Percentiles rank a stretch among this genome's conserved stretches.
Conservation (phyloP, 2,888 invertebrate species). For the Synanthedon formicaeformis region DNA sequence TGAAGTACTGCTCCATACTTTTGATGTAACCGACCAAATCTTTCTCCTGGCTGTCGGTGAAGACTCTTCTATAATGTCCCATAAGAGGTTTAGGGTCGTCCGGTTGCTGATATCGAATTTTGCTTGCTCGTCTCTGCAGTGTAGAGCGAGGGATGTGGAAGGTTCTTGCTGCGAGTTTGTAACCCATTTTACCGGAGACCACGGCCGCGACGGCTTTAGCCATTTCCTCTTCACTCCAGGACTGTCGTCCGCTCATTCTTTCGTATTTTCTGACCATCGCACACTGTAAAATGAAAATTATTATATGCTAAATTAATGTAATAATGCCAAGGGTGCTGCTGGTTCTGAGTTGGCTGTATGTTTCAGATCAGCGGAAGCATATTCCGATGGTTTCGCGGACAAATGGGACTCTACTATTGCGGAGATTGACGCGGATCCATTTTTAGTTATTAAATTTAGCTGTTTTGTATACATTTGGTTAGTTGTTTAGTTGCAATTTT, state of each 20-base stretch:
- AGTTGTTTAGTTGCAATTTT: no score
- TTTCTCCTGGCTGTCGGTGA: conserved; percentile 61
- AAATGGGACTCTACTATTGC: no score
- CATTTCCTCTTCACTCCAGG: conserved; percentile 65
- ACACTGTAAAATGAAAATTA: conserved; percentile 28
- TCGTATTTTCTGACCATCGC: conserved; percentile 66
- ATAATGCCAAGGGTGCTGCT: no score
- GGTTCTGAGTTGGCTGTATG: no score
- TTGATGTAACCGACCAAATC: conserved; percentile 63
- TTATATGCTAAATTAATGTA: conserved; percentile 1
- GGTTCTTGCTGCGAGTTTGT: conserved; percentile 60
- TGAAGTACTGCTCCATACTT: conserved; percentile 62
- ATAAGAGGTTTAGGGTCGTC: conserved; percentile 59
- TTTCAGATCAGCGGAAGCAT: no score
- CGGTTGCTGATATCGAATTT: conserved; percentile 53
- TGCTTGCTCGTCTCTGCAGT: conserved; percentile 59
- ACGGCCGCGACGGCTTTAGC: conserved; percentile 63
- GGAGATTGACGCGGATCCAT: no score
- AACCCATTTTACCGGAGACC: conserved; percentile 64
- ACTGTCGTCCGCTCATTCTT: conserved; percentile 64
- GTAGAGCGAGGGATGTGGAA: conserved; percentile 64
- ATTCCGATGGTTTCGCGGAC: no score
- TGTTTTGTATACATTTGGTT: no score
- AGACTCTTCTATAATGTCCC: conserved; percentile 61
- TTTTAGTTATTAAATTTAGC: no score